A percentile compares a stretch with the other conserved stretches of the same genome.
phyloP scores from a whole-genome alignment of 2,888 invertebrate genomes.

The Drosophila meridionalis region DNA sequence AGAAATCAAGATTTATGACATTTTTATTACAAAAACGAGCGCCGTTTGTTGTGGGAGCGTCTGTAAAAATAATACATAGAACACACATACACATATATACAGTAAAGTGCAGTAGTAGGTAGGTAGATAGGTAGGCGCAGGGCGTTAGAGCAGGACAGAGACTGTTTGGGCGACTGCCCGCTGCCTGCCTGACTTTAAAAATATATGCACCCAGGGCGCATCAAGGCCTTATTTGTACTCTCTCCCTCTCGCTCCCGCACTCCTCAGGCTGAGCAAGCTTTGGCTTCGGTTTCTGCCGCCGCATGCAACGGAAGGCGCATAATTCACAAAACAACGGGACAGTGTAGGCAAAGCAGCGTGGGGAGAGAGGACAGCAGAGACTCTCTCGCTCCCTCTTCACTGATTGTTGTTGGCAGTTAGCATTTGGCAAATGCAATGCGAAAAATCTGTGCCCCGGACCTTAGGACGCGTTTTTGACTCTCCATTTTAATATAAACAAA shows the following conservation, averaged over 20 bases:
- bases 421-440: conserved; percentile 56
- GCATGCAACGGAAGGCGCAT: conserved; percentile 79
- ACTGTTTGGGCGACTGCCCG: conserved; percentile 17
- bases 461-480: conserved; percentile 62
- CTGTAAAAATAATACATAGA: conserved; percentile 50
- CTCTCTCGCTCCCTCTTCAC: conserved; percentile 5
- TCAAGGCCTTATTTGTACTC: conserved; percentile 65
- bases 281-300: conserved; percentile 61
- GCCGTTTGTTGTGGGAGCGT: conserved; percentile 59
- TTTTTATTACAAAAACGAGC: conserved; percentile 79
- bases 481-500: conserved; percentile 81
- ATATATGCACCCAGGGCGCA: conserved; percentile 74
- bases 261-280: conserved; percentile 36
- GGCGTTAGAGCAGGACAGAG: not conserved
- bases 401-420: conserved; percentile 45
- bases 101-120: conserved; percentile 2
- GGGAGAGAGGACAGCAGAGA: not conserved
- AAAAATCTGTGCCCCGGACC: conserved; percentile 62
- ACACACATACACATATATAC: conserved; percentile 9
- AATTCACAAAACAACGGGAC: conserved; percentile 76
- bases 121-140: not conserved
- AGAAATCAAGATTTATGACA: conserved; percentile 81
- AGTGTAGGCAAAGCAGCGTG: not conserved
- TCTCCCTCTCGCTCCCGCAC: not conserved
- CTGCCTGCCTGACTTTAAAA: conserved; percentile 65